Evolutionary conservation across 92 coral and sea anemone species (phyloP).

Genomic region (Zoanthus gigantus): DNA sequence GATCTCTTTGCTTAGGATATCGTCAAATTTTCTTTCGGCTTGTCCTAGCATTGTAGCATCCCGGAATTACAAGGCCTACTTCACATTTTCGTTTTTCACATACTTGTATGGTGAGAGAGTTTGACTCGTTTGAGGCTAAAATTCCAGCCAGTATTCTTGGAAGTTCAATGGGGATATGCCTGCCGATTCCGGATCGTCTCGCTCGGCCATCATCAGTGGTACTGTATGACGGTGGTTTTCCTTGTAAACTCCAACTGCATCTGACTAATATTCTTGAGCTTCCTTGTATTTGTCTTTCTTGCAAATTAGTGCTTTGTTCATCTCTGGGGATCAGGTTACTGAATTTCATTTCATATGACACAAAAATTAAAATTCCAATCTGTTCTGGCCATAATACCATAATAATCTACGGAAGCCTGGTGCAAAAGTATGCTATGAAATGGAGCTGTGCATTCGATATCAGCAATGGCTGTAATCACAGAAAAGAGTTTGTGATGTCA

Average conservation of each 20-base stretch:
- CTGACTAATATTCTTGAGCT: conserved; percentile 50
- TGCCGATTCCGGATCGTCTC: too few species aligned
- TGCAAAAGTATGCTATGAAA: background rate
- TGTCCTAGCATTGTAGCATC: background rate
- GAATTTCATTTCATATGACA: conserved; percentile 53
- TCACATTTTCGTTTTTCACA: conserved; percentile 28
- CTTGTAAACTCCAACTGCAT: conserved; percentile 48
- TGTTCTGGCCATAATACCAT: conserved; percentile 35
- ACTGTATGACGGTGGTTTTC: background rate
- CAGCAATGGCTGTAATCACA: too few species aligned
- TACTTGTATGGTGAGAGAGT: conserved; percentile 60
- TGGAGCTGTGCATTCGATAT: background rate
- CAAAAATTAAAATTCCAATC: conserved; percentile 2
- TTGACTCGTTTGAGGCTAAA: too few species aligned
- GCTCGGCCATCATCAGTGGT: background rate
- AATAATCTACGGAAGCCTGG: background rate
- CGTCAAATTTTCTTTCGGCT: background rate
- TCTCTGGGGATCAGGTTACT: conserved; percentile 23
- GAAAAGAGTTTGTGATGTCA: background rate
- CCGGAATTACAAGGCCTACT: conserved; percentile 42
- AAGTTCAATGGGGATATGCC: too few species aligned
- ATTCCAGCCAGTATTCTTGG: too few species aligned
- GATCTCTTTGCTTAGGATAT: too few species aligned
- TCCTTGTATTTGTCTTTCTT: conserved; percentile 68
- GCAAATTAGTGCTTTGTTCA: conserved; percentile 42